Evolutionary conservation across 2,797 vertebrate species (phyloP).

Genomic region (Fistularia commersonii): DNA sequence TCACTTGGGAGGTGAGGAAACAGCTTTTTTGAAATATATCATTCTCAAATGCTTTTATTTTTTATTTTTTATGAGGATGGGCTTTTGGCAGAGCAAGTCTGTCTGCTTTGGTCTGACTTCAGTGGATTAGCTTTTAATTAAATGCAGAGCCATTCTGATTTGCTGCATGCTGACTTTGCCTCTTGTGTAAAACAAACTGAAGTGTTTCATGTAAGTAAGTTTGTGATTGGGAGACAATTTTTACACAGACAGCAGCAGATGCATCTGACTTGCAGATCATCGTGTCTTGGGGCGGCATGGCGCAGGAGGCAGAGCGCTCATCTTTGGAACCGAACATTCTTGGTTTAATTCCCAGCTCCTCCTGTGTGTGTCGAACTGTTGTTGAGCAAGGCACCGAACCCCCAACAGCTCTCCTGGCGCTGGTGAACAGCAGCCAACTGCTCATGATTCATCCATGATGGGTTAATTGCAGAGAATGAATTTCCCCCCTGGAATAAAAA

Average conservation of each 20-base stretch:
- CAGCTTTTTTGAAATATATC: slow-evolving; percentile 32
- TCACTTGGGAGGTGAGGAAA: slow-evolving; percentile 87
- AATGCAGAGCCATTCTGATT: slow-evolving; percentile 54
- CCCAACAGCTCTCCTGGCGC: too few relatives aligned
- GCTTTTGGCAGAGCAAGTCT: slow-evolving; percentile 40
- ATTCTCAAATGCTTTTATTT: slow-evolving; percentile 3
- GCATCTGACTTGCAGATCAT: slow-evolving; percentile 9
- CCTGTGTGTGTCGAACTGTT: too few relatives aligned
- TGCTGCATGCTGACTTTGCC: slow-evolving; percentile 48
- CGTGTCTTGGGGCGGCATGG: too few relatives aligned
- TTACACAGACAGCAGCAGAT: slow-evolving; percentile 1
- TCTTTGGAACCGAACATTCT: too few relatives aligned
- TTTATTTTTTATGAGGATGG: slow-evolving; percentile 33
- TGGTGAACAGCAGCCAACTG: too few relatives aligned
- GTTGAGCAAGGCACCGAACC: too few relatives aligned
- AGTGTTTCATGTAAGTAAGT: slow-evolving; percentile 40
- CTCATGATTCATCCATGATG: too few relatives aligned
- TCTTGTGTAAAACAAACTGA: slow-evolving; percentile 58
- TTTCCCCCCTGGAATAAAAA: too few relatives aligned
- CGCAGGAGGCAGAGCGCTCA: background rate
- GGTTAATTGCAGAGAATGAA: too few relatives aligned
- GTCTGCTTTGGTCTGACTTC: slow-evolving; percentile 40
- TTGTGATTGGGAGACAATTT: slow-evolving; percentile 29
- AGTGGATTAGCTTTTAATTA: slow-evolving; percentile 61
- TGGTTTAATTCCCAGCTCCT: too few relatives aligned